phyloP scores from a whole-genome alignment of 2,888 invertebrate species.

The Lysandra bellargus region DNA sequence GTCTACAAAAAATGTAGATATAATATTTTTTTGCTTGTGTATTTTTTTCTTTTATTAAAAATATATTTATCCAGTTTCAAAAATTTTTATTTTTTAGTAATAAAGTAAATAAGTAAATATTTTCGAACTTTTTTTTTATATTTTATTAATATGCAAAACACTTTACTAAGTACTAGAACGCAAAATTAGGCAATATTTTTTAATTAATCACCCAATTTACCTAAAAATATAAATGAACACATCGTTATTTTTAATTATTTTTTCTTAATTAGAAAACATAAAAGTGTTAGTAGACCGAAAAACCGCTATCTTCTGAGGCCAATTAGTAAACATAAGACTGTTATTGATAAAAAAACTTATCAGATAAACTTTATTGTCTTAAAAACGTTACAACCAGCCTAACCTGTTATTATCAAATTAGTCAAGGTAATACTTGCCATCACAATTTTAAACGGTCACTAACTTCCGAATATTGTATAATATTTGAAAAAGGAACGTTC shows the following conservation, averaged over 20 bases:
- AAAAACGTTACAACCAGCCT: slow-evolving; percentile 36
- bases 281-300: background rate
- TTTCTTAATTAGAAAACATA: background rate
- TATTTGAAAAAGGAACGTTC: slow-evolving; percentile 63
- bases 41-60: no score
- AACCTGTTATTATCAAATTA: slow-evolving; percentile 4
- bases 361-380: slow-evolving; percentile 15
- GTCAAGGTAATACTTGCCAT: slow-evolving; percentile 16
- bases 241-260: background rate
- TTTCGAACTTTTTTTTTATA: no score
- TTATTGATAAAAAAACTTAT: slow-evolving; percentile 9
- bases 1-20: no score
- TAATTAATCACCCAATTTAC: background rate
- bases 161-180: no score
- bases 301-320: slow-evolving; percentile 15
- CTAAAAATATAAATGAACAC: background rate
- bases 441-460: slow-evolving; percentile 48
- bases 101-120: no score
- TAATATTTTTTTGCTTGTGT: no score
- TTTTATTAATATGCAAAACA: no score
- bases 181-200: background rate
- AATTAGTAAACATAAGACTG: slow-evolving; percentile 5
- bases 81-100: no score
- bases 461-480: slow-evolving; percentile 43
- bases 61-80: no score